These are phyloP conservation scores for Brachionus rubens DNA, from an alignment of 1,140 invertebrate genomes.

Conservation along the genomic window DNA sequence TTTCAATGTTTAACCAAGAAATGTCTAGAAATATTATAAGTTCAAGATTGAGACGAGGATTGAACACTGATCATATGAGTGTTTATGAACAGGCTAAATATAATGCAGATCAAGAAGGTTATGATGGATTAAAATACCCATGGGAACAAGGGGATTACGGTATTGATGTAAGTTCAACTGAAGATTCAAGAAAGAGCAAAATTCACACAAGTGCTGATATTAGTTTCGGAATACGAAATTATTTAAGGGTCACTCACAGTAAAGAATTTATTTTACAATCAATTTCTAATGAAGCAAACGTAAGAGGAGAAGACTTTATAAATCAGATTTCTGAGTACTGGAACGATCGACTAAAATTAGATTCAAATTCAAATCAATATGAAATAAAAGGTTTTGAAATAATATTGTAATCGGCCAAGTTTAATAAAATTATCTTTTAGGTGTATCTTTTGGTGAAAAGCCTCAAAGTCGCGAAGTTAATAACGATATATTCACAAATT, in stretches of 20 bases:
- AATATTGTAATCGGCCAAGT: too few species aligned
- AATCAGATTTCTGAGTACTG: conserved; percentile 41
- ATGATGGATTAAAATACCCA: conserved; percentile 24
- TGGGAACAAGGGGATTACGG: conserved; percentile 45
- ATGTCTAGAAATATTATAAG: conserved; percentile 20
- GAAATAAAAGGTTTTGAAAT: conserved; percentile 43
- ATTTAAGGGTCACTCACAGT: conserved; percentile 8
- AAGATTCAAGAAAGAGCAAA: conserved; percentile 33
- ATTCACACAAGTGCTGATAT: conserved; percentile 45
- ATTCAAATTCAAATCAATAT: conserved; percentile 9
- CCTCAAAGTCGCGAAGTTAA: conserved; percentile 11
- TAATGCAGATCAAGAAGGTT: conserved; percentile 30
- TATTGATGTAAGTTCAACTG: conserved; percentile 21
- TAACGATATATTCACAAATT: conserved; percentile 41
- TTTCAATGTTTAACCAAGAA: conserved; percentile 33
- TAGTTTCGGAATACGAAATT: conserved; percentile 10
- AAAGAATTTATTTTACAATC: conserved; percentile 28
- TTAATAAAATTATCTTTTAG: neutral
- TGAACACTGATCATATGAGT: conserved; percentile 38
- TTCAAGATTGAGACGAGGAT: conserved; percentile 20
- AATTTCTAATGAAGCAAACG: conserved; percentile 2
- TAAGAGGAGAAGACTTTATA: conserved; percentile 39
- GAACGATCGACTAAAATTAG: conserved; percentile 3
- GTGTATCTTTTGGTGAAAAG: conserved; percentile 43
- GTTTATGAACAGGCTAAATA: conserved; percentile 7